These are phyloP conservation scores for Drosophila auraria DNA, from an alignment of 1,140 invertebrate species.

Conservation along the genomic window DNA sequence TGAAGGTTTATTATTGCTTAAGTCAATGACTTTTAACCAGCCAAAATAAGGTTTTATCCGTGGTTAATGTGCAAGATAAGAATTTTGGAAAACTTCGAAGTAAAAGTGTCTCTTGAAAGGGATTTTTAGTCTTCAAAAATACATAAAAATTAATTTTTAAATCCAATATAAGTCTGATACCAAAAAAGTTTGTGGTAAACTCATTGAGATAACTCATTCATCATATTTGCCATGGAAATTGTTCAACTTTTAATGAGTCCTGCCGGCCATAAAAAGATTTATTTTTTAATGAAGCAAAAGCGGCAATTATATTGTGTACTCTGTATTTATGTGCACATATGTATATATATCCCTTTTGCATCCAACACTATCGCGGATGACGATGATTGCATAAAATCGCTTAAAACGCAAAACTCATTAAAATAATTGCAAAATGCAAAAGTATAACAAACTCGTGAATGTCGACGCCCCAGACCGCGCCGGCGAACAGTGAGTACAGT, in stretches of 20 bases:
- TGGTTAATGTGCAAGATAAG: no score
- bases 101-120: no score
- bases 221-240: constrained; percentile 13
- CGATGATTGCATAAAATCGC: constrained; percentile 71
- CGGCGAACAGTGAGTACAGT: constrained; percentile 20
- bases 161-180: background rate
- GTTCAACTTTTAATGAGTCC: constrained; percentile 64
- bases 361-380: constrained; percentile 34
- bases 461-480: constrained; percentile 25
- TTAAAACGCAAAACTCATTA: constrained; percentile 84
- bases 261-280: constrained; percentile 20
- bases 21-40: background rate
- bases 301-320: constrained; percentile 62
- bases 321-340: constrained; percentile 30
- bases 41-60: no score
- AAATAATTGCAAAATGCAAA: constrained; percentile 83
- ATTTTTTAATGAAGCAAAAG: constrained; percentile 78
- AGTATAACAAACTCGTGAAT: constrained; percentile 72
- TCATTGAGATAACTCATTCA: constrained; percentile 3
- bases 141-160: background rate
- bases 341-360: constrained; percentile 24
- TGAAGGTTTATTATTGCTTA: background rate
- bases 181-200: background rate
- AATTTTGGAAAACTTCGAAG: no score
- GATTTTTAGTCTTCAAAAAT: background rate